A percentile compares a stretch with the other conserved stretches of the same genome.
These are phyloP conservation scores for Drosophila melanosoma DNA, from an alignment of 2,888 invertebrate genomes.

Conservation along the genomic window DNA sequence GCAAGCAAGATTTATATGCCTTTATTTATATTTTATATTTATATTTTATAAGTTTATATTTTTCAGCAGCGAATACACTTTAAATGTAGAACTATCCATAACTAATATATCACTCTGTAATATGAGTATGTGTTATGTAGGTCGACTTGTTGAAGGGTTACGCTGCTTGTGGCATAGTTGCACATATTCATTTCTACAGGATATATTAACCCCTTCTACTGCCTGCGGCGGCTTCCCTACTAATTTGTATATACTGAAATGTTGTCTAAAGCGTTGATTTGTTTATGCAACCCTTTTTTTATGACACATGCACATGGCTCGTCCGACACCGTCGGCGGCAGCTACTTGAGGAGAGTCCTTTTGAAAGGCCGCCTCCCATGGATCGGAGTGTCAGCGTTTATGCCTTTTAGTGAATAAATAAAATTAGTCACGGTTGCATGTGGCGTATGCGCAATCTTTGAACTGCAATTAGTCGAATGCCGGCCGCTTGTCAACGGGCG, in stretches of 20 bases:
- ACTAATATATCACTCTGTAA: background rate
- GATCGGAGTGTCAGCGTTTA: background rate
- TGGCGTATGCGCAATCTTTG: conserved; percentile 72
- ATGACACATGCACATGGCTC: conserved; percentile 48
- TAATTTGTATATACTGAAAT: conserved; percentile 61
- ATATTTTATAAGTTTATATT: too few species aligned
- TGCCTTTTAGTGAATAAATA: conserved; percentile 32
- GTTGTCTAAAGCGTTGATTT: conserved; percentile 45
- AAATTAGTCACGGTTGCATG: conserved; percentile 57
- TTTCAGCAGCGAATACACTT: background rate
- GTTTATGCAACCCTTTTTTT: conserved; percentile 67
- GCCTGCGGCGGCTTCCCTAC: conserved; percentile 41
- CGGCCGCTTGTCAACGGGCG: conserved; percentile 48
- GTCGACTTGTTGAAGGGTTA: conserved; percentile 21
- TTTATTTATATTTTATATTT: too few species aligned
- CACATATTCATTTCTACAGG: background rate
- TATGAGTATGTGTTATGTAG: background rate
- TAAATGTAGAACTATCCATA: background rate
- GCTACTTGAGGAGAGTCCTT: conserved; percentile 66
- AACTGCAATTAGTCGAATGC: conserved; percentile 62
- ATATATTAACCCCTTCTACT: conserved; percentile 13
- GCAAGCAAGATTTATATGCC: too few species aligned
- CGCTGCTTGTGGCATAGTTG: conserved; percentile 63
- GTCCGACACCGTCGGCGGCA: conserved; percentile 31
- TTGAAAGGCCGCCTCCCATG: conserved; percentile 49